Evolutionary conservation across 2,888 invertebrate species (phyloP), one percentile per base, ranked within the genome.

Genomic region (Marronus borbonicus): DNA sequence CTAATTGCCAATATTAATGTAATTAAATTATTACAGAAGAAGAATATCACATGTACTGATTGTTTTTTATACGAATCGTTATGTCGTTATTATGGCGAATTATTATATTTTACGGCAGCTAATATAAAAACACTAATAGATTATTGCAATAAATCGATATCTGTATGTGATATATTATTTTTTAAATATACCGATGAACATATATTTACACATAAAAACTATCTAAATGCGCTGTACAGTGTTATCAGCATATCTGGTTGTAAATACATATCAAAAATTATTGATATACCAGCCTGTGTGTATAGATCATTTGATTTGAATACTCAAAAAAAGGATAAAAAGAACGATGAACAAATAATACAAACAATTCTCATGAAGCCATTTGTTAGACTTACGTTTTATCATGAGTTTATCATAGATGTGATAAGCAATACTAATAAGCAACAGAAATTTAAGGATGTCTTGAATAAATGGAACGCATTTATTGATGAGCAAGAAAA

Each of bases 231-330:
- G 83, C 90, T 94, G 86, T 94, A 94, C 87, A 93, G 94, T 90
- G 90, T 94, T 80, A 92, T 93, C 85, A 93, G 94, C 82, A 90
- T 94, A 80, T 92, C 93, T 84, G 95, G 94, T 50, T 94, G 94
- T 85, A 86, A 89, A 62, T 92, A 93, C 83, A 92, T 94, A 76
- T 91, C 93, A 80, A 91, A 90, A 86, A 85, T 92, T 74, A 89
- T 94, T 79, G 93, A 93, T 84, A 89, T 92, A 70, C 91, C 92
- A 28, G 89, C 90, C 81, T 89, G 88, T 77, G 81, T 87, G 62
- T 86, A 84, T 72, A 87, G 84, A 83, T 79, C 84, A 74, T 81
- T 83, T 4, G 85, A 84, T 52, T 76, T 76, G 72, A 80, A 82
- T 68, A 70, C 55, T n/a, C 52, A 80, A 39, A 86, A 84, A 78